Base-by-base conservation (phyloP, 30 jellyfish, hydroid and myxozoan genomes). In the Pelagia noctiluca region DNA sequence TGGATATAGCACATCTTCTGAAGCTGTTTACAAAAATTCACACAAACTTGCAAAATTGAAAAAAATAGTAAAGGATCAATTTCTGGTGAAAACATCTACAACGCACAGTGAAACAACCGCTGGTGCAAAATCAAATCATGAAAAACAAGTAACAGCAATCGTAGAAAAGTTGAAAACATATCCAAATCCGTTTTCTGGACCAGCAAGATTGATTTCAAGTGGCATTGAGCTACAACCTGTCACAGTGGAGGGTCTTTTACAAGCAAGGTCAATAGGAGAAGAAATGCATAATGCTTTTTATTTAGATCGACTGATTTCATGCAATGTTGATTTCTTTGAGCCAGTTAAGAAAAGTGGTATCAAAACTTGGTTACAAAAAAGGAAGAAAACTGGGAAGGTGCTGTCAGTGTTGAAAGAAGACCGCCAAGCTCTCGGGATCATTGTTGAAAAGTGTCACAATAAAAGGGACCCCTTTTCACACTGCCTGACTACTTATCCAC, bases 11-110 rank as follows among this genome's bases (percentile, higher is more conserved):
- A 77, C 88, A 57, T 77, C 79, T 31, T 80, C 88, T 61, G 79
- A 77, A 61, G 78, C 79, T 77, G 88, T 63, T 77, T 68, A 77
- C 63, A 77, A 49, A 48, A 77, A 77, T 74, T 77, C 79, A 38
- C 88, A 74, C 62, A 77, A 77, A 77, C 79, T 77, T 61, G 88
- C 88, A 38, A 77, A 77, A 47, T 74, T 77, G 79, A 63, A 80
- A 53, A 77, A 62, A 32, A 74, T 46, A 46, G 88, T 77, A 38
- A 77, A 57, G 88, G 88, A 77, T 77, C 79, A 53, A 34, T 31
- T 76, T 63, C 88, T 13, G 34, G 34, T 77, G 63, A 60, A 77
- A 54, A 77, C 88, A 74, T 63, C 79, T 31, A 77, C 78, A 33
- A 34, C 68, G 33, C 88, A 77, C 80, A 52, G 34, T 77, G 88